phyloP scores from a whole-genome alignment of 2,888 invertebrate species.

The Dyspetes luteomarginatus region DNA sequence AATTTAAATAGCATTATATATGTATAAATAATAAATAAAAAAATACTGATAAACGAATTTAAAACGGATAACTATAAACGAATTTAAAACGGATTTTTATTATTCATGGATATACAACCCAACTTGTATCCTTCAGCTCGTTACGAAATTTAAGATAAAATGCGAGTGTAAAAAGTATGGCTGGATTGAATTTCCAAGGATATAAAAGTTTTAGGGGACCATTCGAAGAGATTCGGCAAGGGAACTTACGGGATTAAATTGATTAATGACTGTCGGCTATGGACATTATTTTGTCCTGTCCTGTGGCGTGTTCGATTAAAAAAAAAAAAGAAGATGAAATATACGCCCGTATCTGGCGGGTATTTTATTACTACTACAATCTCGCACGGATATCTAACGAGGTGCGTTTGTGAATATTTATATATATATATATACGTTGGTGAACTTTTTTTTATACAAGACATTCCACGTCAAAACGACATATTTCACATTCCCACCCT shows the following conservation, averaged over 20 bases:
- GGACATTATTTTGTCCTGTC: constrained; percentile 28
- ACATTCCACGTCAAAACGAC: no score
- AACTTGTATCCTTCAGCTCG: neutral
- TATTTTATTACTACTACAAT: constrained; percentile 35
- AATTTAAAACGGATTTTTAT: no score
- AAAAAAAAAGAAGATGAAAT: constrained; percentile 1
- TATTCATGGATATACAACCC: no score
- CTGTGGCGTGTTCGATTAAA: constrained; percentile 6
- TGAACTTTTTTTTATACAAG: no score
- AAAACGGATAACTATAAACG: no score
- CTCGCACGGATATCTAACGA: constrained; percentile 36
- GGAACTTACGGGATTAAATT: constrained; percentile 20
- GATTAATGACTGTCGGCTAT: constrained; percentile 43
- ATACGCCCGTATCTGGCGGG: neutral
- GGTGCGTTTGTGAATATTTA: constrained; percentile 23
- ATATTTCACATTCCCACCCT: no score
- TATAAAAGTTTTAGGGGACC: constrained; percentile 7
- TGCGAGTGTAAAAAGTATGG: neutral
- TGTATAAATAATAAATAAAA: neutral
- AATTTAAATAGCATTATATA: neutral
- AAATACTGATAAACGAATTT: no score
- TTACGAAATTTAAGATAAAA: neutral
- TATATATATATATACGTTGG: no score
- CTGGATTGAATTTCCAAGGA: constrained; percentile 29
- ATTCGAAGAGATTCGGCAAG: constrained; percentile 6